Evolutionary conservation across 2,113 vertebrate species (phyloP).

Genomic region (Triplophysa tibetana): DNA sequence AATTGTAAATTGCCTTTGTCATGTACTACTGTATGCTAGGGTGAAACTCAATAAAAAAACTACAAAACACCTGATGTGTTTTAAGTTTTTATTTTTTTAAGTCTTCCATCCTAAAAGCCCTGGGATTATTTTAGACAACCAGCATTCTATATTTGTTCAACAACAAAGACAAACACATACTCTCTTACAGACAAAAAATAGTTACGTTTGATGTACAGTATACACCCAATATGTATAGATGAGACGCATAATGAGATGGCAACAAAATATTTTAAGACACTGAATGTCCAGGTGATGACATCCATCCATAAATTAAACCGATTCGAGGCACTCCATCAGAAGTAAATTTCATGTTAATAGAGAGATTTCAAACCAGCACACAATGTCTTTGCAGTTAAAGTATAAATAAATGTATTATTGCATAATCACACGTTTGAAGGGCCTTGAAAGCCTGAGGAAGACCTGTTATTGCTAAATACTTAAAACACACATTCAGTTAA

Average conservation of each 20-base stretch:
- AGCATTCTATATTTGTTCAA: too few relatives aligned
- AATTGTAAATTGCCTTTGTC: too few relatives aligned
- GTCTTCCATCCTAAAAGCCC: conserved; percentile 42
- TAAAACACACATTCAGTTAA: conserved; percentile 33
- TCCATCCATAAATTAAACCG: conserved; percentile 39
- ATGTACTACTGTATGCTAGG: too few relatives aligned
- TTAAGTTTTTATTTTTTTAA: conserved; percentile 64
- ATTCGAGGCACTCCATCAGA: conserved; percentile 40
- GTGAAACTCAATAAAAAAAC: too few relatives aligned
- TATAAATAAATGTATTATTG: conserved; percentile 33
- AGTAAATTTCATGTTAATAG: not conserved
- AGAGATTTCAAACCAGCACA: too few relatives aligned
- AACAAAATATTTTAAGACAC: not conserved
- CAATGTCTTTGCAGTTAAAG: too few relatives aligned
- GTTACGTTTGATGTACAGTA: conserved; percentile 13
- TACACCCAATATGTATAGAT: conserved; percentile 31
- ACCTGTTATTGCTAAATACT: conserved; percentile 6
- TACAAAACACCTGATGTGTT: too few relatives aligned
- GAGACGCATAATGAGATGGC: conserved; percentile 38
- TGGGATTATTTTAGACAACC: conserved; percentile 17
- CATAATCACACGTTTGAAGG: conserved; percentile 22
- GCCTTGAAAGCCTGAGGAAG: not conserved
- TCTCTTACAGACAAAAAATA: conserved; percentile 29
- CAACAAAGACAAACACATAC: conserved; percentile 38
- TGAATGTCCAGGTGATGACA: not conserved